Evolutionary conservation across 2,888 invertebrate genomes (phyloP).

Genomic region (Epirrhoe alternata): DNA sequence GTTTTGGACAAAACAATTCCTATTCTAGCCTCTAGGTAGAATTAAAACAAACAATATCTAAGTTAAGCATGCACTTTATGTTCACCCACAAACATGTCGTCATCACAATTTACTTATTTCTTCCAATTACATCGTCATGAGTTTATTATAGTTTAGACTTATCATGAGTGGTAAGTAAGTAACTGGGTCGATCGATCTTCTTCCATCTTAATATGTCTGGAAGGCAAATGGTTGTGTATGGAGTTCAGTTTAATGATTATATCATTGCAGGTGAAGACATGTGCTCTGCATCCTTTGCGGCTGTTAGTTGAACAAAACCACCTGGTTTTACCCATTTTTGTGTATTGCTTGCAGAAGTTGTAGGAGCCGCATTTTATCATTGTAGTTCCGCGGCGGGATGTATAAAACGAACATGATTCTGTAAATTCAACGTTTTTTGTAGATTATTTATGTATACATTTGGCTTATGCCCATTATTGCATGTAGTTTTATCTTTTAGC

Average conservation of each 20-base stretch:
- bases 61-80: no score
- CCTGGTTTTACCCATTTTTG: slow-evolving; percentile 21
- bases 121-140: not conserved
- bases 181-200: not conserved
- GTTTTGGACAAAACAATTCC: no score
- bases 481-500: no score
- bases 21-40: no score
- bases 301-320: slow-evolving; percentile 50
- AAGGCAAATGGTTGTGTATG: slow-evolving; percentile 30
- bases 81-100: no score
- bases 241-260: slow-evolving; percentile 27
- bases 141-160: no score
- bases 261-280: slow-evolving; percentile 34
- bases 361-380: slow-evolving; percentile 26
- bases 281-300: slow-evolving; percentile 44
- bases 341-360: slow-evolving; percentile 31
- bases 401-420: slow-evolving; percentile 17
- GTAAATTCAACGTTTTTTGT: not conserved
- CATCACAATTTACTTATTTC: no score
- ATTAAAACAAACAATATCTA: no score
- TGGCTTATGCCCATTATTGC: no score
- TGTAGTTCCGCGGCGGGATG: slow-evolving; percentile 19
- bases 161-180: no score
- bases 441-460: not conserved
- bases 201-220: slow-evolving; percentile 1